Conservation (phyloP, 2,888 invertebrate genomes). For the Arge pagana region DNA sequence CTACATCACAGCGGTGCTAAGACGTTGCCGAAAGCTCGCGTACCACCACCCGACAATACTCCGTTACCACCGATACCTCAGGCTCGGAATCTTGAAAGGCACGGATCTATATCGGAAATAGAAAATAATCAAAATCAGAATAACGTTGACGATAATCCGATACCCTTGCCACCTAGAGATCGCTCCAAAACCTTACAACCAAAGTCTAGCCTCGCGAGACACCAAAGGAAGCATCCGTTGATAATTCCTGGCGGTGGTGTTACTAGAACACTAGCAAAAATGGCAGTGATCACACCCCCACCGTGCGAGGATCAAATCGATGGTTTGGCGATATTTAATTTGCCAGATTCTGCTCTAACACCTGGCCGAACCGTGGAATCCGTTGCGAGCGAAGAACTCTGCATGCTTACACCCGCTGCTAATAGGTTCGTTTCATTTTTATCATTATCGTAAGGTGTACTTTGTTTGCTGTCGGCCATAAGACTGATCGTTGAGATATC, state of each 20-base stretch:
- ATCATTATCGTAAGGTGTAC: too few species aligned
- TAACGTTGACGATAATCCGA: constrained; percentile 64
- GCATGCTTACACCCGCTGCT: constrained; percentile 16
- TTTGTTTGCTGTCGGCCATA: too few species aligned
- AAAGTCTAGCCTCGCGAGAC: constrained; percentile 69
- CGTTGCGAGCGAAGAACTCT: too few species aligned
- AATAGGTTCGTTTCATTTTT: constrained; percentile 17
- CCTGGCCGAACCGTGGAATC: too few species aligned
- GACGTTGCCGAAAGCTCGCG: constrained; percentile 49
- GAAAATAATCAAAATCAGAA: constrained; percentile 44
- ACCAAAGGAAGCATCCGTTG: constrained; percentile 81
- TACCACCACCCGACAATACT: constrained; percentile 43
- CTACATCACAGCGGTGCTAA: constrained; percentile 48
- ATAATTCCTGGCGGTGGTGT: constrained; percentile 72
- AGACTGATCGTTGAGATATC: too few species aligned
- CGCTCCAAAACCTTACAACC: constrained; percentile 67
- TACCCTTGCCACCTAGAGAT: constrained; percentile 81
- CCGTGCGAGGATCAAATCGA: constrained; percentile 53
- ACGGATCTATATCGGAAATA: constrained; percentile 47
- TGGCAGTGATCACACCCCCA: constrained; percentile 59
- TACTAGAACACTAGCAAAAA: constrained; percentile 67
- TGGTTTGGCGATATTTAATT: constrained; percentile 33
- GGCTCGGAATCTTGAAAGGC: constrained; percentile 38
- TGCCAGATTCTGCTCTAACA: constrained; percentile 26
- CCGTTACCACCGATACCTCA: constrained; percentile 38